Evolutionary conservation across 1,140 invertebrate species (phyloP).

Genomic region (Drosophila triauraria): DNA sequence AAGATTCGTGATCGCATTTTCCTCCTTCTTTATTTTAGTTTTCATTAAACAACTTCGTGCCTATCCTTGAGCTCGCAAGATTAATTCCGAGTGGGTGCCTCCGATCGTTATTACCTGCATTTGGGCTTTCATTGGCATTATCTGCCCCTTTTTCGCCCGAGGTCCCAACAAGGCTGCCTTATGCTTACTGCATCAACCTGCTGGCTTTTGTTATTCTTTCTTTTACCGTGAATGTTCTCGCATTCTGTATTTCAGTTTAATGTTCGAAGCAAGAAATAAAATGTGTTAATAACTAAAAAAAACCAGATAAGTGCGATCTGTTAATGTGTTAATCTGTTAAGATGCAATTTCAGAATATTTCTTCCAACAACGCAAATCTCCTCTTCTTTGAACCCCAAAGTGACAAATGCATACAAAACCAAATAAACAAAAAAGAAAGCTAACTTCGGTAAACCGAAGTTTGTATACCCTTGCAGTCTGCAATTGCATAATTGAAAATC

Average conservation of each 20-base stretch:
- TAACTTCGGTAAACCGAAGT: too few species aligned
- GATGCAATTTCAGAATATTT: too few species aligned
- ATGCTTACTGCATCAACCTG: constrained; percentile 95
- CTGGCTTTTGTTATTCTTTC: constrained; percentile 88
- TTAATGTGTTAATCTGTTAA: too few species aligned
- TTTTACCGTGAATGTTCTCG: constrained; percentile 22
- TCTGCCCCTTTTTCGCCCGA: constrained; percentile 94
- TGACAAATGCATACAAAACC: too few species aligned
- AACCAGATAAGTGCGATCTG: too few species aligned
- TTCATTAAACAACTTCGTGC: constrained; percentile 39
- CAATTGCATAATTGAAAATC: too few species aligned
- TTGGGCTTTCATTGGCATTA: constrained; percentile 93
- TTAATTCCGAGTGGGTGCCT: constrained; percentile 91
- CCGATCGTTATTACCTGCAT: constrained; percentile 92
- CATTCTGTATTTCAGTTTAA: constrained; percentile 33
- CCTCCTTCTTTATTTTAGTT: constrained; percentile 48
- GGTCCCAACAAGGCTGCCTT: constrained; percentile 94
- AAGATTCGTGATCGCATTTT: constrained; percentile 63
- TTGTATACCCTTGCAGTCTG: too few species aligned
- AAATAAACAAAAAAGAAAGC: too few species aligned
- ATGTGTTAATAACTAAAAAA: constrained; percentile 8
- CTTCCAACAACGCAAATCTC: too few species aligned
- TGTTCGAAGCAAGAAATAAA: constrained; percentile 38
- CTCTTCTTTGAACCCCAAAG: too few species aligned
- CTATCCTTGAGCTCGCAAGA: constrained; percentile 84